Evolutionary conservation across 2,797 vertebrate genomes (phyloP).

Genomic region (Anguilla marmorata): DNA sequence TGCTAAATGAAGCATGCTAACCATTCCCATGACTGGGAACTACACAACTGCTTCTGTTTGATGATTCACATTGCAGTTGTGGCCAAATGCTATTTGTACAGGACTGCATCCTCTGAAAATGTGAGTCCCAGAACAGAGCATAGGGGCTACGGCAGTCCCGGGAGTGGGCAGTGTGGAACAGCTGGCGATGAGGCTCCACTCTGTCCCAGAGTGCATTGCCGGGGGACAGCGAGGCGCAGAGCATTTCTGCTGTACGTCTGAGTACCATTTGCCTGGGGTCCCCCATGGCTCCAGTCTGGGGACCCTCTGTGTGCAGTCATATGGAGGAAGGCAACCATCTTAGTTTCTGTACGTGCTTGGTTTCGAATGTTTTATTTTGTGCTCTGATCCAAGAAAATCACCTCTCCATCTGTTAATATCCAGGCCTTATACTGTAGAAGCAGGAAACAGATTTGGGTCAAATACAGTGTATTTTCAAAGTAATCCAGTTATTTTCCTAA

Average conservation of each 20-base stretch:
- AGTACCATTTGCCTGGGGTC: constrained; percentile 37
- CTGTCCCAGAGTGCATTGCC: not conserved
- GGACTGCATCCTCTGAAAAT: not conserved
- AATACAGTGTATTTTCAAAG: not conserved
- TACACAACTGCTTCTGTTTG: constrained; percentile 21
- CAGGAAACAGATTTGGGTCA: not conserved
- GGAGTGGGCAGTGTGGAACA: constrained; percentile 9
- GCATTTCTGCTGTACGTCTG: constrained; percentile 54
- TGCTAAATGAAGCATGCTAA: not conserved
- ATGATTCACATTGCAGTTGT: constrained; percentile 17
- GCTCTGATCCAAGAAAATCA: constrained; percentile 42
- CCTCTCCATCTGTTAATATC: constrained; percentile 23
- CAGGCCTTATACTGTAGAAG: not conserved
- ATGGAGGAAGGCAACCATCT: constrained; percentile 29
- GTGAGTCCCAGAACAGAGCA: not conserved
- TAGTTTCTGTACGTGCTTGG: constrained; percentile 24
- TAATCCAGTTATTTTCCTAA: not conserved
- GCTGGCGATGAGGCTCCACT: constrained; percentile 29
- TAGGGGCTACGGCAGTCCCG: not conserved
- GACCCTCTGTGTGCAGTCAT: constrained; percentile 25
- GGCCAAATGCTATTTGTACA: not conserved
- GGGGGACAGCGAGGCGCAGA: constrained; percentile 19
- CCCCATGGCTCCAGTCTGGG: constrained; percentile 37
- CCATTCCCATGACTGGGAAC: not conserved
- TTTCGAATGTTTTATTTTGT: constrained; percentile 19